Evolutionary conservation across 2,113 vertebrate genomes (phyloP).

Genomic region (Suricata suricatta): DNA sequence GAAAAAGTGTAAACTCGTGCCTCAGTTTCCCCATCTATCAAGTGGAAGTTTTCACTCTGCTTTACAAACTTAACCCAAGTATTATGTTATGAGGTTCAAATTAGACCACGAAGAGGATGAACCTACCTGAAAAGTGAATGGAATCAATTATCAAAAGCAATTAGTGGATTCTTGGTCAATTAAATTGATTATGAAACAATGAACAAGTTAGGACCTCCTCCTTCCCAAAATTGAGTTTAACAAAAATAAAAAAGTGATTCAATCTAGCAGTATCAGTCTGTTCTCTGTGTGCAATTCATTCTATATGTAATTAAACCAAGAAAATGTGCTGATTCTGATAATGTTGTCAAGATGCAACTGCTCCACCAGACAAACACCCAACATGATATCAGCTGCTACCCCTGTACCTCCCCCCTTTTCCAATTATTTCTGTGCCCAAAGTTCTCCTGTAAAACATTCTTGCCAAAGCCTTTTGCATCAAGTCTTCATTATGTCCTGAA

Average conservation of each 20-base stretch:
- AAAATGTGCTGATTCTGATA: not conserved
- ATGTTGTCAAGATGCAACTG: not conserved
- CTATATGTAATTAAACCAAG: not conserved
- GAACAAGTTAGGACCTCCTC: not conserved
- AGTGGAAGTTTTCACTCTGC: not conserved
- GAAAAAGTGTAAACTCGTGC: not conserved
- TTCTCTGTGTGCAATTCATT: not conserved
- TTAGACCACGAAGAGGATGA: not conserved
- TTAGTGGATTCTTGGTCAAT: not conserved
- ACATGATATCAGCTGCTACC: not conserved
- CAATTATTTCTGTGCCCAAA: not conserved
- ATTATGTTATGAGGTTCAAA: not conserved
- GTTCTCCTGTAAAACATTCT: not conserved
- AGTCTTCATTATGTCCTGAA: not conserved
- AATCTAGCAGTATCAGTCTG: not conserved
- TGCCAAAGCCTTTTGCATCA: not conserved
- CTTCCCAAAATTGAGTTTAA: not conserved
- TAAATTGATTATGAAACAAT: not conserved
- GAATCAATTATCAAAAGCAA: not conserved
- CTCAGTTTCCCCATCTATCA: not conserved
- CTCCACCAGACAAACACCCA: not conserved
- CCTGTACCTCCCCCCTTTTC: not conserved
- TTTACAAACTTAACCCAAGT: not conserved
- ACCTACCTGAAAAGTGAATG: not conserved
- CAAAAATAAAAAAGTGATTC: not conserved